Evolutionary conservation across 2,797 vertebrate species (phyloP).

Genomic region (Hybognathus amarus): DNA sequence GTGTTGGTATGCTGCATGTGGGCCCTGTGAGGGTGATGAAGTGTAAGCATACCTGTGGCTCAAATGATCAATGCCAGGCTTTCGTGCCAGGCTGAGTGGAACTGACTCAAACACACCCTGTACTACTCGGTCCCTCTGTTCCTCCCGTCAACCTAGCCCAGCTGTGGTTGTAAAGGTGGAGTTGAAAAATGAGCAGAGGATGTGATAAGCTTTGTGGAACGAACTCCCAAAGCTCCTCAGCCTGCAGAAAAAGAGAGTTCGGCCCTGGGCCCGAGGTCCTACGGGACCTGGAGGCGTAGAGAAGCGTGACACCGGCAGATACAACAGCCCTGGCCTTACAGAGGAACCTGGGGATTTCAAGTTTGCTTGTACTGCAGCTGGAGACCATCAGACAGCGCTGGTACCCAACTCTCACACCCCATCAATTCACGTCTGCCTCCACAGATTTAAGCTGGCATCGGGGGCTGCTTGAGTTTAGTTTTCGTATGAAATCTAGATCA

Average conservation of each 20-base stretch:
- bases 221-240: constrained; percentile 56
- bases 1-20: constrained; percentile 30
- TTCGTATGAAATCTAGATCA: constrained; percentile 41
- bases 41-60: constrained; percentile 47
- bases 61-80: constrained; percentile 61
- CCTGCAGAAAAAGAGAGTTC: constrained; percentile 54
- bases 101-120: constrained; percentile 52
- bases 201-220: constrained; percentile 51
- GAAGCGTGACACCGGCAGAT: constrained; percentile 40
- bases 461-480: constrained; percentile 41
- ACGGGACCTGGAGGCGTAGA: constrained; percentile 42
- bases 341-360: constrained; percentile 49
- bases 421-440: constrained; percentile 55
- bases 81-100: constrained; percentile 54
- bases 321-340: constrained; percentile 36
- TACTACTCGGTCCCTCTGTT: constrained; percentile 45
- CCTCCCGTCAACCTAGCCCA: constrained; percentile 50
- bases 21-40: constrained; percentile 54
- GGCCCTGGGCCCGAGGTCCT: constrained; percentile 49
- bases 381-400: constrained; percentile 34
- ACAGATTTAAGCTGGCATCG: constrained; percentile 42
- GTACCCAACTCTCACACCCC: constrained; percentile 40
- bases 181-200: constrained; percentile 64
- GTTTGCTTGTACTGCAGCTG: constrained; percentile 34
- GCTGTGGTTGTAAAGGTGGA: constrained; percentile 55